These are phyloP conservation scores for Tiaroga cobitis DNA, from an alignment of 2,797 vertebrate species.

Conservation along the genomic window DNA sequence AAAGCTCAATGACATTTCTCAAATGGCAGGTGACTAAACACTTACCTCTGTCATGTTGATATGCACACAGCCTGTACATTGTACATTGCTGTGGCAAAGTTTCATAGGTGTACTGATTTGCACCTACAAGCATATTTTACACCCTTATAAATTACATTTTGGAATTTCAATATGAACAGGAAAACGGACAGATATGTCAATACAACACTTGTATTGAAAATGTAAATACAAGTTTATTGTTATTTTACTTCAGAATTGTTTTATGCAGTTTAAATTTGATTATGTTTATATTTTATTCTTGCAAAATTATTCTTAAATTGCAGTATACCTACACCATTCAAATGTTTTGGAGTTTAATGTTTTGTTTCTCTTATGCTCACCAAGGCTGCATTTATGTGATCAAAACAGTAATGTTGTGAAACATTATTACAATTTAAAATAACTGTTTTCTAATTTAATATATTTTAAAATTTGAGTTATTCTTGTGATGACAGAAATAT, in stretches of 20 bases:
- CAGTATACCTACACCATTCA: neutral
- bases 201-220: neutral
- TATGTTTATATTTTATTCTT: neutral
- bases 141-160: too few relatives aligned
- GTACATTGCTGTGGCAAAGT: neutral
- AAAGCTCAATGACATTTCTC: conserved; percentile 37
- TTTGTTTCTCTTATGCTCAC: too few relatives aligned
- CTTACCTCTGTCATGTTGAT: conserved; percentile 30
- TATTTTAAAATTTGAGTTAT: too few relatives aligned
- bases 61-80: neutral
- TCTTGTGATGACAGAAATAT: too few relatives aligned
- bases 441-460: too few relatives aligned
- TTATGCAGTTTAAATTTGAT: neutral
- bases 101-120: neutral
- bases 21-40: conserved; percentile 43
- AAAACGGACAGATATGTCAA: neutral
- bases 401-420: too few relatives aligned
- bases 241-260: neutral
- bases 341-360: too few relatives aligned
- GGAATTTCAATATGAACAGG: neutral
- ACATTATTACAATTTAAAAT: too few relatives aligned
- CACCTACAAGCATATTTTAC: neutral
- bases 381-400: too few relatives aligned
- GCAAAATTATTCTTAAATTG: neutral
- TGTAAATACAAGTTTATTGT: neutral